Conservation (phyloP, 1,140 invertebrate genomes). For the Heterodera carotae region DNA sequence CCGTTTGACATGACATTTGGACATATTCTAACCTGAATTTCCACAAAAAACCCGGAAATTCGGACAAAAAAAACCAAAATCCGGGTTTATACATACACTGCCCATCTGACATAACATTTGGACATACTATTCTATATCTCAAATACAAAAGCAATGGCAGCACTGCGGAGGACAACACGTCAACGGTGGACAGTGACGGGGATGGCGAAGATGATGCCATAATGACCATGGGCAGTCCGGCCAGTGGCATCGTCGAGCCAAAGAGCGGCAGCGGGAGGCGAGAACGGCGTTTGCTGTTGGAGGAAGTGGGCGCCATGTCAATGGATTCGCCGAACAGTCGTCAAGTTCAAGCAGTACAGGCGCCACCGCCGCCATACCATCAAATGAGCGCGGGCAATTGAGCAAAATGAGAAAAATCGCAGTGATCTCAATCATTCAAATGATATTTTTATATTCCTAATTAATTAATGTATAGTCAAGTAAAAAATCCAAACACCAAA, state of each 20-base stretch:
- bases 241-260: background rate
- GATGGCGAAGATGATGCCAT: background rate
- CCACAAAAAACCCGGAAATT: no score
- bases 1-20: no score
- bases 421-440: no score
- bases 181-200: conserved; percentile 2
- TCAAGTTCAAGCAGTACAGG: background rate
- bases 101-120: no score
- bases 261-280: background rate
- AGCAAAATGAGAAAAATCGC: background rate
- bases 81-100: no score
- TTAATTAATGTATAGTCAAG: no score
- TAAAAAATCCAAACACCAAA: no score
- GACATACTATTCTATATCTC: no score
- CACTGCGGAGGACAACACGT: background rate
- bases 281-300: background rate
- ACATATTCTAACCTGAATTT: no score
- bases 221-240: background rate
- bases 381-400: conserved; percentile 9
- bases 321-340: background rate
- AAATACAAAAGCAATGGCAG: no score
- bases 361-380: background rate
- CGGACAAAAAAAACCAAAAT: no score
- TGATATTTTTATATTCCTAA: no score
- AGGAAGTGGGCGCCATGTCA: background rate